These are phyloP conservation scores for Otolemur crassicaudatus DNA, from an alignment of 2,797 vertebrate species.

Conservation along the genomic window DNA sequence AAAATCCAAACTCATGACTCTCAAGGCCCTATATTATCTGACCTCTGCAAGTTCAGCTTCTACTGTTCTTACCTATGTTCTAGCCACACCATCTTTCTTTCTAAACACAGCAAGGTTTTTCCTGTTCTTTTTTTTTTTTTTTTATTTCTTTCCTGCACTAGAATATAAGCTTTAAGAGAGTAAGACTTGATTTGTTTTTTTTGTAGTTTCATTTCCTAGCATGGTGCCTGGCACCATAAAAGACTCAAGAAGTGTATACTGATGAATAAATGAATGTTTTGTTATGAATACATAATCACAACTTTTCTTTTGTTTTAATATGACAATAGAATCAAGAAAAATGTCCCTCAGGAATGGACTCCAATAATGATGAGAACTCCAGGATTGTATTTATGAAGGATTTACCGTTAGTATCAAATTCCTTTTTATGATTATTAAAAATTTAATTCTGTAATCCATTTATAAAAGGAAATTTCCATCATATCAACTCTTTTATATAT, in stretches of 20 bases:
- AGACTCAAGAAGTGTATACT: background rate
- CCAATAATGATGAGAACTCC: background rate
- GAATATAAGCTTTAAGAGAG: slow-evolving; percentile 21
- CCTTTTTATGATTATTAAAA: slow-evolving; percentile 37
- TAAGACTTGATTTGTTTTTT: background rate
- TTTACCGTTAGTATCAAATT: slow-evolving; percentile 83
- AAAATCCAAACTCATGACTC: background rate
- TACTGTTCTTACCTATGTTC: background rate
- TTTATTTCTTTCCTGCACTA: background rate
- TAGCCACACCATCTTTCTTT: background rate
- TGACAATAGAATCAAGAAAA: slow-evolving; percentile 79
- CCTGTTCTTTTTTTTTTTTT: background rate
- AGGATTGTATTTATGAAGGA: background rate
- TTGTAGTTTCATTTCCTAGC: background rate
- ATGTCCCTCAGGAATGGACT: slow-evolving; percentile 58
- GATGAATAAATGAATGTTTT: slow-evolving; percentile 24
- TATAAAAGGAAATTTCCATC: slow-evolving; percentile 40
- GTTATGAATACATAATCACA: background rate
- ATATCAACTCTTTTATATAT: background rate
- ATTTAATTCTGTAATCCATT: slow-evolving; percentile 37
- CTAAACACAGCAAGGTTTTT: background rate
- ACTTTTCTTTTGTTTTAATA: slow-evolving; percentile 68
- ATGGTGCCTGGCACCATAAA: background rate
- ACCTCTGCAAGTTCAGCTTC: background rate
- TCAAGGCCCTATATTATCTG: background rate